Percentiles rank a stretch among this genome's conserved stretches.
Conservation (phyloP, 2,888 invertebrate species). For the Chloroclystis v-ata region DNA sequence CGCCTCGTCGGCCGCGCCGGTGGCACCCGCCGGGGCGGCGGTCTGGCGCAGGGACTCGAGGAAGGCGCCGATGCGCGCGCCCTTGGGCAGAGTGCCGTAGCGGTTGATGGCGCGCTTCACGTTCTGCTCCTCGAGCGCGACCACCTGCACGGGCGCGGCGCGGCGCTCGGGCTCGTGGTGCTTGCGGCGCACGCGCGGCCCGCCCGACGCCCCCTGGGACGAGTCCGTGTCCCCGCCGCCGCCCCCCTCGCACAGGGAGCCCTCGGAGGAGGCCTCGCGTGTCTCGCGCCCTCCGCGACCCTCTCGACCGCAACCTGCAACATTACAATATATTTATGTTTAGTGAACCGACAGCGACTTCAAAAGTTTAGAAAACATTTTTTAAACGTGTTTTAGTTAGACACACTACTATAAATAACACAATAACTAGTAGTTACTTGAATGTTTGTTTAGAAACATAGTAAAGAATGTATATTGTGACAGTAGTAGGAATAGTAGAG, state of each 20-base stretch:
- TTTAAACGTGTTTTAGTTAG: too few relatives aligned
- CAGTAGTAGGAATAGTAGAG: too few relatives aligned
- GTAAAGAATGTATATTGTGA: too few relatives aligned
- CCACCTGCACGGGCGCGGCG: constrained; percentile 84
- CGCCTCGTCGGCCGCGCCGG: constrained; percentile 71
- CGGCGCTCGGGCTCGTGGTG: constrained; percentile 41
- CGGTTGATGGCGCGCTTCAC: constrained; percentile 95
- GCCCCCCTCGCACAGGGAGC: constrained; percentile 79
- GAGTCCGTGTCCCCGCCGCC: constrained; percentile 82
- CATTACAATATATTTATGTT: too few relatives aligned
- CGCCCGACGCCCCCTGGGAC: constrained; percentile 71
- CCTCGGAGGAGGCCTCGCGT: constrained; percentile 82
- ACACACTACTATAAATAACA: too few relatives aligned
- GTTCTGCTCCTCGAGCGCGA: constrained; percentile 96
- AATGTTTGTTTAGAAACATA: too few relatives aligned
- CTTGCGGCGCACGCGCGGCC: constrained; percentile 67
- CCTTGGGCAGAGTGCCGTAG: constrained; percentile 98
- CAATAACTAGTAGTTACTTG: too few relatives aligned
- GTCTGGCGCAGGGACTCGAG: constrained; percentile 94
- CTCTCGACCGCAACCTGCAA: neutral
- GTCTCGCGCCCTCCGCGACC: constrained; percentile 44
- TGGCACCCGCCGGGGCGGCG: constrained; percentile 52
- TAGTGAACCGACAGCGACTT: too few relatives aligned
- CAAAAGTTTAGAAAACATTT: too few relatives aligned
- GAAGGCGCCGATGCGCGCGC: constrained; percentile 96